Conservation (phyloP, 1,140 invertebrate species). For the Gonioctena quinquepunctata region DNA sequence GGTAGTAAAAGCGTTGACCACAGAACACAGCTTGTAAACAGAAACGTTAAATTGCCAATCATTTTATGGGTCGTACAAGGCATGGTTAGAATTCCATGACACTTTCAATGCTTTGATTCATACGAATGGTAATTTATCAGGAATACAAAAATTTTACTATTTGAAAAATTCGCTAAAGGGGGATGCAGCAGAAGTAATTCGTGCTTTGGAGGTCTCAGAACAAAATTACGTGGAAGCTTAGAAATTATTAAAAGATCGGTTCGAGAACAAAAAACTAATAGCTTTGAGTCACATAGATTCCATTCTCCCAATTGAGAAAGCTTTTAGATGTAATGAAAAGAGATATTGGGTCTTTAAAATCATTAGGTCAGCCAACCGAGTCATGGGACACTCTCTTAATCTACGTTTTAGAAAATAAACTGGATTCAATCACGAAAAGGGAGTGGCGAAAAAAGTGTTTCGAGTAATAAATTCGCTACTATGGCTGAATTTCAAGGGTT, state of each 20-base stretch:
- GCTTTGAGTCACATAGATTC: conserved; percentile 2
- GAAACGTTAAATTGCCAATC: conserved; percentile 15
- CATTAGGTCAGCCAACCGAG: background rate
- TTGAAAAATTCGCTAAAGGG: conserved; percentile 10
- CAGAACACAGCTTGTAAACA: background rate
- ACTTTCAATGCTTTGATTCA: too few species aligned
- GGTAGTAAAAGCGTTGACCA: background rate
- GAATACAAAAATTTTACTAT: conserved; percentile 27
- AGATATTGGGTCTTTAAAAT: background rate
- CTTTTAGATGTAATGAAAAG: background rate
- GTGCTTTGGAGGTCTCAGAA: conserved; percentile 15
- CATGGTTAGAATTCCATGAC: conserved; percentile 21
- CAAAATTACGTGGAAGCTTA: conserved; percentile 17
- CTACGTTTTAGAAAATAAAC: background rate
- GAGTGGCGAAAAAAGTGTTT: background rate
- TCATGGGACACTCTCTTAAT: background rate
- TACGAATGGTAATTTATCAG: background rate
- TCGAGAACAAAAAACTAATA: conserved; percentile 20
- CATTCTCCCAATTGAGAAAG: background rate
- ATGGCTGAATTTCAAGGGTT: background rate
- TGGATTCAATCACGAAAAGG: background rate
- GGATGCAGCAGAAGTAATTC: conserved; percentile 17
- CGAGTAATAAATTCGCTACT: background rate
- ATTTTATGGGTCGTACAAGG: conserved; percentile 15
- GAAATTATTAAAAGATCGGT: background rate